Base-by-base conservation (phyloP, 2,797 vertebrate species). In the Anolis apletophallus region DNA sequence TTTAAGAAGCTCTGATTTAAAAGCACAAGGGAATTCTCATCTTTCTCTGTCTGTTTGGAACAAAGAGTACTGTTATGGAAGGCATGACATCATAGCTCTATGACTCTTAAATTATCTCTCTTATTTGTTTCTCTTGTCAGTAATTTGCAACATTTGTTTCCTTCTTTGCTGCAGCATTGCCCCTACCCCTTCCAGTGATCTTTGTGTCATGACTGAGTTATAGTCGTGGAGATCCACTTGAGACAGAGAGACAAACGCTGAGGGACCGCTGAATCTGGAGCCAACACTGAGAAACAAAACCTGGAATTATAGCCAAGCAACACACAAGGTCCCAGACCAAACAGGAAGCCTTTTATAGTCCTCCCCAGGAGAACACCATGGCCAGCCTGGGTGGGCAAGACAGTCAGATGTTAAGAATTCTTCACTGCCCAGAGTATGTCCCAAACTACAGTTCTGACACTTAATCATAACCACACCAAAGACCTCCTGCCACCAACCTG, bases 291-390 rank as follows among this genome's bases (percentile, higher is more conserved):
- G 64, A 40, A 68, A 46, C 61, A 68, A 68, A 50, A 29, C 61
- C 79, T 68, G 40, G 40, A 50, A 36, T 68, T 26, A 81, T 14
- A 21, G 40, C 61, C 61, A 81, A 81, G 64, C 46, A 81, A 68
- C 80, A 54, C 29, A 67, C 9, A 68, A 68, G 4, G n/a, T 69
- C 46, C 40, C 46, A 68, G 29, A 29, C 80, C 46, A 68, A 50
- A 52, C 80, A 81, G 40, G 40, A 68, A 81, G 26, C 55, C 59
- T 68, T 81, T 68, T 68, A 81, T 68, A 81, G 40, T 11, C 61
- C 80, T 81, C 29, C 61, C 80, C 61, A 81, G 64, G 61, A 68
- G 21, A 3, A n/a, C 29, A 16, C 29, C 19, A 11, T 50, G 64
- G n/a, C 64, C 46, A 68, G 36, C 59, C 61, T 81, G 40, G 40